Base-by-base conservation (phyloP, 2,888 invertebrate species). In the Cryptocephalus primarius region DNA sequence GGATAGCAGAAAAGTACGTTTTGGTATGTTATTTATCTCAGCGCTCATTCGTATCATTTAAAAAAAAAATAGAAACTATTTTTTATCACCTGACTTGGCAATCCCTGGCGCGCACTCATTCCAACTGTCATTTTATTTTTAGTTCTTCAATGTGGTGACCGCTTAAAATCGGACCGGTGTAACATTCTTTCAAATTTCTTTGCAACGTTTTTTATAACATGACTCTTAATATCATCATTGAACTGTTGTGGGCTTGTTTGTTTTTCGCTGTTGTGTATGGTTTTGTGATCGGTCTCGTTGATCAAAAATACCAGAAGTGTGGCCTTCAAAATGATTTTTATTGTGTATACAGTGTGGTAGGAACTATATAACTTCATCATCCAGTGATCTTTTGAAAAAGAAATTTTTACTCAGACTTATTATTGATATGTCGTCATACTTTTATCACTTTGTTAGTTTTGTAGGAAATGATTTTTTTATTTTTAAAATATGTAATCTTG, bases 221-320 rank as follows among this genome's bases (percentile, higher is more conserved):
- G 22, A 22, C 22, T 22, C 22, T 22, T 22, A 22, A 22, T 22
- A 22, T 22, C 22, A 22, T 36, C 36, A 41, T 42, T 9, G 48
- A 55, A 33, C 46, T 51, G 31, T 40, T 58, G 42, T 66, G 66
- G 67, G 53, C 52, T 43, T 43, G 55, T 22, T 45, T 63, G 34
- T 50, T 66, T 38, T 42, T 58, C 8, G 51, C 61, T 44, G 56
- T 63, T 33, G 47, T 65, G 39, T 63, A 60, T 50, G 66, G 64
- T 14, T 65, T 67, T 50, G 48, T 60, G 9, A 51, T 61, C 36
- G 65, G 65, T 32, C 31, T 53, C 4, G 6, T 40, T 12, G 40
- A 40, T 6, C n/a, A 36, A 6, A 36, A 36, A 11, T 36, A 11
- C 6, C 36, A 12, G 3, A 36, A 36, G n/a, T 36, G 11, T 36